A percentile compares a stretch with the other conserved stretches of the same genome.
Evolutionary conservation across 2,113 vertebrate genomes (phyloP).

Genomic region (Chionodraco myersi): DNA sequence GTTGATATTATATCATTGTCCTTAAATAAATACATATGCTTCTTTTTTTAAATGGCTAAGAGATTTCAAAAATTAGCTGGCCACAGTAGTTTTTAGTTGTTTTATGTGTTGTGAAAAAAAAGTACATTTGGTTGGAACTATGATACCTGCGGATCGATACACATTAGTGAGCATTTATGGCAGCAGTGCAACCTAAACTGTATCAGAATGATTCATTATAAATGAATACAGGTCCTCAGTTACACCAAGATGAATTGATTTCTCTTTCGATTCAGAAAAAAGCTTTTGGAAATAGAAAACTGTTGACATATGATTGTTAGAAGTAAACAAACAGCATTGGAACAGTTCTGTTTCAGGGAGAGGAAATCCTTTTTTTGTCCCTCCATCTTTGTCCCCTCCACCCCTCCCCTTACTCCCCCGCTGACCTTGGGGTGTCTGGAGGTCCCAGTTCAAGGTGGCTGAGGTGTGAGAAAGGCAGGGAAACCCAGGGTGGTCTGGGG

Average conservation of each 20-base stretch:
- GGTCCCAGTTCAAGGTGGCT: slow-evolving; percentile 46
- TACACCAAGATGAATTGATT: too few species aligned
- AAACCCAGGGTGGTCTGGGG: slow-evolving; percentile 43
- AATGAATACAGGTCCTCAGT: neutral
- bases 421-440: slow-evolving; percentile 66
- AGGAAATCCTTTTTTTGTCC: slow-evolving; percentile 6
- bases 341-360: neutral
- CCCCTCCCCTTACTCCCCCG: neutral
- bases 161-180: neutral
- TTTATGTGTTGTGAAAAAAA: too few species aligned
- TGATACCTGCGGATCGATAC: neutral
- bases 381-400: neutral
- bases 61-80: too few species aligned
- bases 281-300: neutral
- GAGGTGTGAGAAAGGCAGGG: slow-evolving; percentile 71
- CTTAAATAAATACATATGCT: too few species aligned
- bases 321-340: neutral
- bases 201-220: neutral
- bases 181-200: neutral
- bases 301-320: neutral
- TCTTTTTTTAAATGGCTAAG: too few species aligned
- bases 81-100: too few species aligned
- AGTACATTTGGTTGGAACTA: neutral
- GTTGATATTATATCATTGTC: neutral
- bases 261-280: slow-evolving; percentile 2